These are phyloP conservation scores for Polymixis flavicincta DNA, from an alignment of 2,888 invertebrate species.

Conservation along the genomic window DNA sequence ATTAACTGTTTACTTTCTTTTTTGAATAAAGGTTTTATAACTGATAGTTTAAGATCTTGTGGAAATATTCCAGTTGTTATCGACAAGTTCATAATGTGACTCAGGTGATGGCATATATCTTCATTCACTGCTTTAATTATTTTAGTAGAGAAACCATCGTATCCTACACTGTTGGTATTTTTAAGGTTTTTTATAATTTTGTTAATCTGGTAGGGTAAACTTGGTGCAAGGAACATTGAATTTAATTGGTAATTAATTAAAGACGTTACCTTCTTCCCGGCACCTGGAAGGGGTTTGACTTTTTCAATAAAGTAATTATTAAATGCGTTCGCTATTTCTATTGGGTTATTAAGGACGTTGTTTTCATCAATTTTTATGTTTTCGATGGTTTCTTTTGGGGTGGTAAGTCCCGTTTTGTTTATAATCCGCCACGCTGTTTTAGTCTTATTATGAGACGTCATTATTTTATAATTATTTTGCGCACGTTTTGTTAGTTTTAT, in stretches of 20 bases:
- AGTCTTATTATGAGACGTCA: not conserved
- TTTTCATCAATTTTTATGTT: not conserved
- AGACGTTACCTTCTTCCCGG: not conserved
- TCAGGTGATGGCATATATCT: too few species aligned
- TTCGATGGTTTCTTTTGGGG: not conserved
- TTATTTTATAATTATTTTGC: too few species aligned
- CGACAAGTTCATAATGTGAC: too few species aligned
- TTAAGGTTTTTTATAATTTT: not conserved
- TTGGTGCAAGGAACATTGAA: not conserved
- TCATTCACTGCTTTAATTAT: not conserved
- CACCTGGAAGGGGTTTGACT: not conserved
- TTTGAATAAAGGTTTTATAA: too few species aligned
- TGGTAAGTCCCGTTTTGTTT: not conserved
- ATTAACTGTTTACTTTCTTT: too few species aligned
- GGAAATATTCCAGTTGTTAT: too few species aligned
- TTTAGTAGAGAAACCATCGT: not conserved
- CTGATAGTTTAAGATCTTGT: too few species aligned
- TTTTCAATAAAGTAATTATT: not conserved
- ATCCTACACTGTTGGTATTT: not conserved
- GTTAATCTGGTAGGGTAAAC: not conserved
- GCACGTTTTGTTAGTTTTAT: not conserved
- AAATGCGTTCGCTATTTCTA: not conserved
- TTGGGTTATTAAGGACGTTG: not conserved
- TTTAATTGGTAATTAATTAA: conserved; percentile 1
- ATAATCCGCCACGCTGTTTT: not conserved